Evolutionary conservation across 2,888 invertebrate genomes (phyloP).

Genomic region (Nephrocerus scutellatus): DNA sequence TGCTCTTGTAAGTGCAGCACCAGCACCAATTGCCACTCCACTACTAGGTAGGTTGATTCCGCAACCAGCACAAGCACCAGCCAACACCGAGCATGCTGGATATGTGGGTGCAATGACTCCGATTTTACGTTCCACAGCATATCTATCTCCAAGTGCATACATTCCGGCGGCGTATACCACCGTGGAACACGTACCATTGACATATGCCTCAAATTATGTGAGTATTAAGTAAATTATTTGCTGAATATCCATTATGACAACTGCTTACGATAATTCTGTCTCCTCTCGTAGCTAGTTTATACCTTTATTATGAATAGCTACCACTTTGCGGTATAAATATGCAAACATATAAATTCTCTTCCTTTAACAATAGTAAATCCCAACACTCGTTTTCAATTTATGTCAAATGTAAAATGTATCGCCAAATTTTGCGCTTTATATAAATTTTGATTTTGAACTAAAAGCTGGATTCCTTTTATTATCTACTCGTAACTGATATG

Average conservation of each 20-base stretch:
- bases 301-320: no score
- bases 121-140: conserved; percentile 11
- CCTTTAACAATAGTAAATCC: no score
- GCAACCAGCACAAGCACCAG: conserved; percentile 27
- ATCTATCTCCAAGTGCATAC: conserved; percentile 5
- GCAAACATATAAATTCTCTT: no score
- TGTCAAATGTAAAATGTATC: no score
- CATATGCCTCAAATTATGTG: conserved; percentile 27
- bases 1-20: conserved; percentile 32
- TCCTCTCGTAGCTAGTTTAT: conserved; percentile 9
- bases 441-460: no score
- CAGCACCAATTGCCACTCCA: conserved; percentile 29
- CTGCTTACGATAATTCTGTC: neutral
- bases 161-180: conserved; percentile 19
- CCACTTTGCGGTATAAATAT: no score
- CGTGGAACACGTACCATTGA: conserved; percentile 23
- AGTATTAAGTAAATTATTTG: conserved; percentile 11
- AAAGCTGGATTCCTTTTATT: no score
- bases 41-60: conserved; percentile 25
- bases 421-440: no score
- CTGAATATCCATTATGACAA: no score
- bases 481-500: no score
- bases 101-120: conserved; percentile 27
- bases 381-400: no score
- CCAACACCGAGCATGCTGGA: conserved; percentile 28